These are phyloP conservation scores for Epistrophella euchroma DNA, from an alignment of 2,888 invertebrate species.

Conservation along the genomic window DNA sequence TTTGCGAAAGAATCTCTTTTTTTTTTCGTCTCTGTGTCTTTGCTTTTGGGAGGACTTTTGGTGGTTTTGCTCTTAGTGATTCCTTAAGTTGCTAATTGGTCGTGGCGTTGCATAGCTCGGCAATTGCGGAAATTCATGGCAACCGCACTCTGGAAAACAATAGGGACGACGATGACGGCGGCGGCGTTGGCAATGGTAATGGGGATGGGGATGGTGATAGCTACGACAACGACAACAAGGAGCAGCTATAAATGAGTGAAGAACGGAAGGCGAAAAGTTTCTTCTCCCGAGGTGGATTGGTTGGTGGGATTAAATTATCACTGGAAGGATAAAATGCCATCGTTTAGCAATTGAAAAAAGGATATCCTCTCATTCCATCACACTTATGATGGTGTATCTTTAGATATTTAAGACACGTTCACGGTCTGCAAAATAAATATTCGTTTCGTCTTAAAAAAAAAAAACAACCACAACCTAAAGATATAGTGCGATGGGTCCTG, in stretches of 20 bases:
- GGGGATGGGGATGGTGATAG: neutral
- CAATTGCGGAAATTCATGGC: constrained; percentile 55
- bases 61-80: constrained; percentile 60
- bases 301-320: constrained; percentile 75
- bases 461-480: neutral
- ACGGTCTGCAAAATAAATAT: constrained; percentile 74
- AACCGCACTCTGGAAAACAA: constrained; percentile 63
- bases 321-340: constrained; percentile 73
- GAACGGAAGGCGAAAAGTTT: constrained; percentile 29
- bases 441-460: constrained; percentile 39
- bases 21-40: constrained; percentile 10
- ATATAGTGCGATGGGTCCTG: constrained; percentile 35
- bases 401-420: constrained; percentile 74
- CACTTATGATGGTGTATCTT: constrained; percentile 54
- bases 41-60: constrained; percentile 49
- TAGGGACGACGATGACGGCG: constrained; percentile 1
- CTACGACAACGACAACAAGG: neutral
- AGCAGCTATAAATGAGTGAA: neutral
- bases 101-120: constrained; percentile 37
- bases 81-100: constrained; percentile 72
- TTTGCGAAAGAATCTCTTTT: constrained; percentile 25
- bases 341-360: constrained; percentile 62
- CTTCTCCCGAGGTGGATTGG: constrained; percentile 50
- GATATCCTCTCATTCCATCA: constrained; percentile 51
- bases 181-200: neutral